Evolutionary conservation across 2,797 vertebrate genomes (phyloP), one percentile per base, ranked within the genome.

Genomic region (Pseudochaenichthys georgianus): DNA sequence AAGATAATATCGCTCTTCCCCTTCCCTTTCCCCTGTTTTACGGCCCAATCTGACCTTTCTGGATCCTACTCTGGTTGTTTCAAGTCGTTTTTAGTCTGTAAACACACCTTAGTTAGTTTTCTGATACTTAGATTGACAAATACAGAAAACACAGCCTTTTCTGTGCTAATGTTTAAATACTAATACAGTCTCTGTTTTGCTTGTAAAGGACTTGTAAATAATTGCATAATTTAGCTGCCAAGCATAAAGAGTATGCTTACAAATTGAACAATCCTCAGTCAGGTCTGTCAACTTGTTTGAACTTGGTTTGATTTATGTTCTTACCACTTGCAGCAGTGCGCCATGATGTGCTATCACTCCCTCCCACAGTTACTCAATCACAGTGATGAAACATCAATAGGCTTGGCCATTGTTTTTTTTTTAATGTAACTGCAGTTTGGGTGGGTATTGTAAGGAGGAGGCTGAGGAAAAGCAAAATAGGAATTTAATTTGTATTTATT

Each of bases 21-120:
- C 80, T 28, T 28, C 81, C 76, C 62, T 65, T 75, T 69, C 63
- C 53, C 19, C 16, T 54, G 1, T 31, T 50, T 7, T 13, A 9
- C 64, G 5, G 55, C 13, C 19, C 51, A 64, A n/a, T 57, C 51
- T 53, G 52, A 50, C 50, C 23, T 48, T 8, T 7, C 21, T 50
- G 38, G 31, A 41, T 57, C 19, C 1, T 3, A 12, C 38, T 52
- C 12, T 17, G 10, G 10, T 52, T 64, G 46, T 43, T 59, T 65
- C 43, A 13, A 21, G 11, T 60, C 21, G 2, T 51, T 63, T 34
- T 78, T 38, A 9, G 11, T 51, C 45, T 89, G 50, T 79, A 87
- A 84, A 87, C 84, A 88, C 55, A 70, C 21, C 15, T 66, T 4
- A 11, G 82, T 89, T 90, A 72, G 61, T 80, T 73, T 67, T 31